Evolutionary conservation across 2,888 invertebrate genomes (phyloP).

Genomic region (Calameuta idolon): DNA sequence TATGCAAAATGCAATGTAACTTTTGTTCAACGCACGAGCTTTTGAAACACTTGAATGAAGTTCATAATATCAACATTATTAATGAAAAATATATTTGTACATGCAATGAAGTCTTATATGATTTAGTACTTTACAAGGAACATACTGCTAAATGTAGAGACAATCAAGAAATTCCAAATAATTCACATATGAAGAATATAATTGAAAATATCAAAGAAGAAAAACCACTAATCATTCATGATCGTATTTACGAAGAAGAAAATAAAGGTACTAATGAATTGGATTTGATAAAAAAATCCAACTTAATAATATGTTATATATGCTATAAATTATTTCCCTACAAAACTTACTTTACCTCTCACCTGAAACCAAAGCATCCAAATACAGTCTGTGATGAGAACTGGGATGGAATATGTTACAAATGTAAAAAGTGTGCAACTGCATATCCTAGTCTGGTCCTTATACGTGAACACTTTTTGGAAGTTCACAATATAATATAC

Average conservation of each 20-base stretch:
- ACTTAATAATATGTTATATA: constrained; percentile 16
- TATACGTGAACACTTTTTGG: constrained; percentile 14
- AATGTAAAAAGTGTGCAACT: constrained; percentile 17
- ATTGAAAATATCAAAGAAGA: background rate
- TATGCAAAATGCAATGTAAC: constrained; percentile 12
- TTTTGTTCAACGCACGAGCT: constrained; percentile 11
- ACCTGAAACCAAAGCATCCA: constrained; percentile 10
- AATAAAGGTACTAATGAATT: background rate
- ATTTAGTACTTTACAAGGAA: constrained; percentile 5
- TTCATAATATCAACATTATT: constrained; percentile 16
- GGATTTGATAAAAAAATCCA: background rate
- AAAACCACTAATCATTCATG: background rate
- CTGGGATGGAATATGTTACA: constrained; percentile 18
- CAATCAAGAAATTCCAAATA: background rate
- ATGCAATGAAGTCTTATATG: constrained; percentile 9
- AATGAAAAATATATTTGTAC: constrained; percentile 11
- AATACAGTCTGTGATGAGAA: constrained; percentile 9
- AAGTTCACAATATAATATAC: constrained; percentile 13
- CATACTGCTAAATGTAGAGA: constrained; percentile 3
- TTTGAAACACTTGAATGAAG: constrained; percentile 11
- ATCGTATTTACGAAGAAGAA: background rate
- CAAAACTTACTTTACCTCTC: constrained; percentile 10
- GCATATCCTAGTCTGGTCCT: constrained; percentile 17
- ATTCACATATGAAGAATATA: background rate
- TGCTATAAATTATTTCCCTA: constrained; percentile 11